These are phyloP conservation scores for Euura saliciscinereae DNA, from an alignment of 1,140 invertebrate genomes.

Conservation along the genomic window DNA sequence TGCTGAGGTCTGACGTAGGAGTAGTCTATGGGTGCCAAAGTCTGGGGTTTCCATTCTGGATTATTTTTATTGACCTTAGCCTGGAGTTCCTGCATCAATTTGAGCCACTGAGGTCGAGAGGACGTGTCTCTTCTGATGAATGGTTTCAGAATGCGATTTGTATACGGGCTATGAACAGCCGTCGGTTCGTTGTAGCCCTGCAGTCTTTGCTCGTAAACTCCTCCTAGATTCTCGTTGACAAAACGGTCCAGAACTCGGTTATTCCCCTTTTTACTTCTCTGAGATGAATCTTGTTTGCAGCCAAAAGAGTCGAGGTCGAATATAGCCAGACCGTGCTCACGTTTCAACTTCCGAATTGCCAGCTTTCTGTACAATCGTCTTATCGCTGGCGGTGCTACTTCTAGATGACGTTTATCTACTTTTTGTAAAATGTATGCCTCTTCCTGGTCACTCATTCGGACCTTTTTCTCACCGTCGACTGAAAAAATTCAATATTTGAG, in stretches of 20 bases:
- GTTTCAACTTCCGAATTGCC: constrained; percentile 65
- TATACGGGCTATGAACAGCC: constrained; percentile 67
- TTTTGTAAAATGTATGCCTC: constrained; percentile 63
- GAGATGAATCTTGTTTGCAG: constrained; percentile 30
- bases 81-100: constrained; percentile 73
- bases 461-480: constrained; percentile 35
- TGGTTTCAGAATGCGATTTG: constrained; percentile 74
- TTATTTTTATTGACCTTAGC: constrained; percentile 67
- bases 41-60: constrained; percentile 51
- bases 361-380: constrained; percentile 66
- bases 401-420: constrained; percentile 49
- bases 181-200: constrained; percentile 60
- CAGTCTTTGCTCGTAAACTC: constrained; percentile 54
- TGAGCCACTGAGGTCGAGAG: constrained; percentile 71
- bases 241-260: constrained; percentile 57
- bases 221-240: constrained; percentile 44
- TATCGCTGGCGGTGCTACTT: constrained; percentile 50
- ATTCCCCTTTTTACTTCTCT: constrained; percentile 24
- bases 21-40: constrained; percentile 73
- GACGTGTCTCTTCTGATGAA: constrained; percentile 76
- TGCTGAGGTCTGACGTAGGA: constrained; percentile 87
- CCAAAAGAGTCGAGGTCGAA: constrained; percentile 64
- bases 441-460: constrained; percentile 64
- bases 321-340: constrained; percentile 62
- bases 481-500: constrained; percentile 26